These are phyloP conservation scores for Dicyrtoma fusca DNA, from an alignment of 2,888 invertebrate genomes.

Conservation along the genomic window DNA sequence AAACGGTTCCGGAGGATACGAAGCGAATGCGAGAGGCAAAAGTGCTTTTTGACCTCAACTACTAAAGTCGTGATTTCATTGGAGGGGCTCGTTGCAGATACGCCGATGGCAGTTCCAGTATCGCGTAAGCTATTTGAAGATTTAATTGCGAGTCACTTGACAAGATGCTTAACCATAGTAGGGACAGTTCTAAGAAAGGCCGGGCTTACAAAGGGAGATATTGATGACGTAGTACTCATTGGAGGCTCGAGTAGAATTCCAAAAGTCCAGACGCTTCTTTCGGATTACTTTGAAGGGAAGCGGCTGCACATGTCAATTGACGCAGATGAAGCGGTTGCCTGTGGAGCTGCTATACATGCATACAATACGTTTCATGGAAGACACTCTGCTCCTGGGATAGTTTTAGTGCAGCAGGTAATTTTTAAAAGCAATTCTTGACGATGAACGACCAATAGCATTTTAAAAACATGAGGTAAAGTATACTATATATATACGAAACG, in stretches of 20 bases:
- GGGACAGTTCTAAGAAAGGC: too few species aligned
- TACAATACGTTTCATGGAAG: too few species aligned
- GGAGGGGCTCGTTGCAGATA: conserved; percentile 70
- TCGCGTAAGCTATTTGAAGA: conserved; percentile 79
- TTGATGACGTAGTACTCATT: conserved; percentile 89
- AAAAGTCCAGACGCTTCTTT: conserved; percentile 93
- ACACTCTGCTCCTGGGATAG: too few species aligned
- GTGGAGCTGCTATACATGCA: conserved; percentile 95
- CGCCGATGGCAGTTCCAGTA: conserved; percentile 77
- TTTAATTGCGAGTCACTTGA: too few species aligned
- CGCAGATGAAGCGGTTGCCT: conserved; percentile 97
- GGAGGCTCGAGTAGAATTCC: conserved; percentile 98
- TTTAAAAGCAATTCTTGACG: too few species aligned
- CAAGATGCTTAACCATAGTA: too few species aligned
- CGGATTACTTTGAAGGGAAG: conserved; percentile 90
- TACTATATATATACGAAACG: too few species aligned
- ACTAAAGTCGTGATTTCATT: conserved; percentile 70
- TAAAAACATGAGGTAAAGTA: too few species aligned
- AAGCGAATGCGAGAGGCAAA: conserved; percentile 77
- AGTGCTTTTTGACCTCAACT: conserved; percentile 75
- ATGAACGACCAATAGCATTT: too few species aligned
- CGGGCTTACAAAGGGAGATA: conserved; percentile 64
- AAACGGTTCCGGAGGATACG: conserved; percentile 72
- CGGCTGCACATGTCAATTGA: conserved; percentile 96
- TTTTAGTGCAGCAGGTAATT: too few species aligned